phyloP scores from a whole-genome alignment of 2,888 invertebrate species.

The Lasioglossum oenotherae region DNA sequence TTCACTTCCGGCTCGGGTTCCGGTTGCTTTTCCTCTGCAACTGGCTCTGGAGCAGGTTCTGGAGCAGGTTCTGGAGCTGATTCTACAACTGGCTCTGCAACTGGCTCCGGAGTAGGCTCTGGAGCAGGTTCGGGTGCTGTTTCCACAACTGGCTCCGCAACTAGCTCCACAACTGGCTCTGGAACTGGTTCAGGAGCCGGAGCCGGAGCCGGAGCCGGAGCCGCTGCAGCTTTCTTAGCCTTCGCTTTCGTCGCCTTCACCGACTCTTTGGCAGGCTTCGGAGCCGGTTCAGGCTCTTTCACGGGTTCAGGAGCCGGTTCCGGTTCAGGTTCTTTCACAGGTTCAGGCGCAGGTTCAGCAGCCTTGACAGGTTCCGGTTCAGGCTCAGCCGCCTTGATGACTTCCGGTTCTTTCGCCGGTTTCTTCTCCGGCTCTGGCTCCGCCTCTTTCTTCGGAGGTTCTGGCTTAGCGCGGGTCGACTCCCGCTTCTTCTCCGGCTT shows the following conservation, averaged over 20 bases:
- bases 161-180: conserved; percentile 33
- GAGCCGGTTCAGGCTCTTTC: conserved; percentile 54
- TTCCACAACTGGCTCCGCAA: conserved; percentile 27
- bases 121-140: conserved; percentile 46
- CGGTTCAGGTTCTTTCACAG: conserved; percentile 33
- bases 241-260: conserved; percentile 25
- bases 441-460: conserved; percentile 27
- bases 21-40: conserved; percentile 31
- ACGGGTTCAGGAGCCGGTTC: conserved; percentile 42
- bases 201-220: conserved; percentile 34
- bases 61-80: conserved; percentile 27
- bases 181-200: conserved; percentile 58
- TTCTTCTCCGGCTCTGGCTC: conserved; percentile 36
- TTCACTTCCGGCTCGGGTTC: conserved; percentile 38
- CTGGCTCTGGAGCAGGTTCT: conserved; percentile 59
- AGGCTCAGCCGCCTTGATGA: conserved; percentile 53
- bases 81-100: conserved; percentile 40
- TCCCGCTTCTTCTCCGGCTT: conserved; percentile 36
- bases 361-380: conserved; percentile 51
- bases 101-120: conserved; percentile 61
- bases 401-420: conserved; percentile 37
- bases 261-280: conserved; percentile 35
- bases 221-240: conserved; percentile 25
- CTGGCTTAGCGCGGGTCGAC: conserved; percentile 3
- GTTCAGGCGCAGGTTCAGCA: conserved; percentile 39